Base-by-base conservation (phyloP, 2,888 invertebrate species). In the Hydropsyche betteni region DNA sequence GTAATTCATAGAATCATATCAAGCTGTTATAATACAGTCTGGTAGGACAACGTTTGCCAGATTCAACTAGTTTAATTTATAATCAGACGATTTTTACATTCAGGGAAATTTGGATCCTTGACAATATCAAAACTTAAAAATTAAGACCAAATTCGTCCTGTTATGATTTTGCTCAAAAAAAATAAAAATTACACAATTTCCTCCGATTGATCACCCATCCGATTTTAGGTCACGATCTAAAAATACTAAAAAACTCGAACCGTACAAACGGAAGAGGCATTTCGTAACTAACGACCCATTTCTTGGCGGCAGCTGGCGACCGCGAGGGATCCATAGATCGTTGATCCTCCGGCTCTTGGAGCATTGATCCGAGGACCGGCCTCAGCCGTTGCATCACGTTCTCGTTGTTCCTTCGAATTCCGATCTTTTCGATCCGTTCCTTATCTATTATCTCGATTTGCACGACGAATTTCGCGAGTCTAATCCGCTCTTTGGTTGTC, bases 291-390 rank as follows among this genome's bases (percentile, higher is more conserved):
- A 58, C 58, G 58, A 58, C 58, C 58, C 58, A 58, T 58, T 58
- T 58, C 58, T 58, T 44, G 14, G 34, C 70, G 55, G 52, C 70
- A 70, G 70, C 24, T 70, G 70, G 70, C 53, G 69, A 34, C 34
- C 70, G 53, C 70, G 70, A 58, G 44, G 44, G 58, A 70, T 52
- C 70, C 53, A 53, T 53, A 38, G 70, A 70, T 70, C 70, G 70
- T 70, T 70, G 70, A 70, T 70, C 70, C 55, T 16, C 53, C 4
- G 34, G 5, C 53, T 51, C 33, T 16, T 53, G 70, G 44, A 70
- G 51, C 70, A 53, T 53, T 70, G 70, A 70, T 70, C 70, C 53
- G 69, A 24, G 69, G 12, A 24, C 24, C 24, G 24, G 6, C 10
- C 44, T 44, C 10, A 44, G 6, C 44, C 58, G 44, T 44, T 44